Evolutionary conservation across 92 coral and sea anemone species (phyloP), one percentile per base, ranked within the genome.

Genomic region (Phenganax subtilis): DNA sequence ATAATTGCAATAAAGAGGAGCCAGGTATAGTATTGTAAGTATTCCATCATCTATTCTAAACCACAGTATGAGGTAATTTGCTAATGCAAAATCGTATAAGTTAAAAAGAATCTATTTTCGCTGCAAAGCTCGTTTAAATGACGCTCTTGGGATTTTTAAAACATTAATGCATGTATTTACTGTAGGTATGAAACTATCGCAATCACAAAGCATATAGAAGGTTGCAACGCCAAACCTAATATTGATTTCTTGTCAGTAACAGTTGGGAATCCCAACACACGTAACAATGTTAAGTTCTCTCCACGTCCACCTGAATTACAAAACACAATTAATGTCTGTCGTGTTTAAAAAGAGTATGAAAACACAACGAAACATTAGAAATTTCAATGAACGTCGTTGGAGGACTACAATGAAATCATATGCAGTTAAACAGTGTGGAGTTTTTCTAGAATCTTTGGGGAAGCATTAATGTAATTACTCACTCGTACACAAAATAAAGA

Each of bases 31-130:
- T 59, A 59, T 20, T 59, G 25, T 20, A 59, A 0, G 16, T 12
- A 37, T 20, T 0, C 1, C 25, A 59, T 12, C 16, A 37, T 6
- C 71, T 65, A 65, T 10, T 3, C 31, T 28, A 65, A 65, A 72
- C 93, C 93, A 85, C 88, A 90, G 75, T 77, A 88, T 54, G 88
- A 52, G 75, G n/a, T n/a, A n/a, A n/a, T 75, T 81, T 30, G 72
- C 25, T 58, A 89, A 89, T 57, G 87, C 92, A 87, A 37, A 75
- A 73, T 89, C 90, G 76, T 85, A 89, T 60, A 81, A 68, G 61
- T 76, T 70, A 73, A 87, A 87, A 31, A 87, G 86, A 17, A 12
- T 54, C 17, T 82, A 84, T 63, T 85, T 75, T 47, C 66, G 25
- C 57, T 85, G 90, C 55, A 89, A 71, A 69, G 86, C 90, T 8